Evolutionary conservation across 2,888 invertebrate species (phyloP).

Genomic region (Drosophila mercatorum): DNA sequence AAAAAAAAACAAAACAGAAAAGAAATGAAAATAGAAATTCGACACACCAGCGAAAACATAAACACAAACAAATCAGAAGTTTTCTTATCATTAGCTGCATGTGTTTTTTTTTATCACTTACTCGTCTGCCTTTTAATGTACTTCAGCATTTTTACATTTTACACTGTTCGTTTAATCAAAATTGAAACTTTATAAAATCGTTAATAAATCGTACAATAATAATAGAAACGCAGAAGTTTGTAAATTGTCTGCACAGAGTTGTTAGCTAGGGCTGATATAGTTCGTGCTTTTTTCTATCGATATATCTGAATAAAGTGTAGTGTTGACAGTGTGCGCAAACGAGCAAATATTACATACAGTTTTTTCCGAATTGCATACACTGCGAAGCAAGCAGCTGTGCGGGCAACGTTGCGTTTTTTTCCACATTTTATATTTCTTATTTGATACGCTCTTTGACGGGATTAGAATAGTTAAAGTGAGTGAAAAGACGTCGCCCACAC

Average conservation of each 20-base stretch:
- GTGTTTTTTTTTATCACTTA: constrained; percentile 44
- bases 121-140: constrained; percentile 81
- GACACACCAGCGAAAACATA: constrained; percentile 32
- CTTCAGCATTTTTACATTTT: constrained; percentile 78
- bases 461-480: constrained; percentile 16
- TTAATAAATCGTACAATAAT: constrained; percentile 20
- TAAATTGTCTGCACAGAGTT: constrained; percentile 21
- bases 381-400: constrained; percentile 48
- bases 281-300: constrained; percentile 3
- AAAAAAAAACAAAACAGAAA: neutral
- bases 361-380: constrained; percentile 29
- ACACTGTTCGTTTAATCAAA: constrained; percentile 19
- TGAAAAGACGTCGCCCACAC: constrained; percentile 5
- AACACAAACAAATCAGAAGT: constrained; percentile 33
- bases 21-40: constrained; percentile 24
- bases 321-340: constrained; percentile 37
- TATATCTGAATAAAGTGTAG: constrained; percentile 2
- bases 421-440: constrained; percentile 5
- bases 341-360: constrained; percentile 1
- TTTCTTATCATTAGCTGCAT: neutral
- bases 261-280: constrained; percentile 12
- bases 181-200: constrained; percentile 8
- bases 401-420: constrained; percentile 57
- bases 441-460: constrained; percentile 2
- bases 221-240: constrained; percentile 10